phyloP scores from a whole-genome alignment of 2,888 invertebrate genomes.

The Protodeltote pygarga region DNA sequence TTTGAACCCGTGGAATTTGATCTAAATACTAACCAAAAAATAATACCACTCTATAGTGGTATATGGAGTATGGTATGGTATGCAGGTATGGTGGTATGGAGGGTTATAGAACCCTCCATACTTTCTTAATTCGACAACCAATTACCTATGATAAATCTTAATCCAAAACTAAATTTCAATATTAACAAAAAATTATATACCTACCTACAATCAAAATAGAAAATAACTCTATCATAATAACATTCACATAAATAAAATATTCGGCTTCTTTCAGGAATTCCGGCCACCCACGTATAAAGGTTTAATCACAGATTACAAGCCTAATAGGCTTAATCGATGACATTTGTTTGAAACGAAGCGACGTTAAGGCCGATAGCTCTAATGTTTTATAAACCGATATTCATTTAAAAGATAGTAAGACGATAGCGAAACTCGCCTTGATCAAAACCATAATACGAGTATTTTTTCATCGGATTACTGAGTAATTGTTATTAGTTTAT shows the following conservation, averaged over 20 bases:
- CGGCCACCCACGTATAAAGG: constrained; percentile 43
- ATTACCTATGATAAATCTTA: constrained; percentile 19
- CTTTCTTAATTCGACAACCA: constrained; percentile 21
- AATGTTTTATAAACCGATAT: constrained; percentile 41
- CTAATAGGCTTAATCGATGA: constrained; percentile 55
- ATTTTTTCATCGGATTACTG: background rate
- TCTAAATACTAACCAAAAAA: too few relatives aligned
- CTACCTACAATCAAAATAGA: constrained; percentile 27
- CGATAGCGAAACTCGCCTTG: constrained; percentile 30
- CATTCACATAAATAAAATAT: constrained; percentile 29
- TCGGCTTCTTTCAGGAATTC: constrained; percentile 32
- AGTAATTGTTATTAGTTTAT: too few relatives aligned
- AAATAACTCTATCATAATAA: constrained; percentile 34
- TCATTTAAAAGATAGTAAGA: constrained; percentile 33
- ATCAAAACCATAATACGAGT: constrained; percentile 8
- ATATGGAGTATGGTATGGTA: too few relatives aligned
- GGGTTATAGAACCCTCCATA: constrained; percentile 1
- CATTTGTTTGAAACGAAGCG: constrained; percentile 52
- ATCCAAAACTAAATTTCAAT: constrained; percentile 13
- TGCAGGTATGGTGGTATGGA: background rate
- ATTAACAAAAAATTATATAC: constrained; percentile 21
- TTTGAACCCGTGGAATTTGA: too few relatives aligned
- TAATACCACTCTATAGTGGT: too few relatives aligned
- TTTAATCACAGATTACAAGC: constrained; percentile 50
- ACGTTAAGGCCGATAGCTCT: constrained; percentile 36